Evolutionary conservation across 1,140 invertebrate species (phyloP).

Genomic region (Eurytemora carolleeae): DNA sequence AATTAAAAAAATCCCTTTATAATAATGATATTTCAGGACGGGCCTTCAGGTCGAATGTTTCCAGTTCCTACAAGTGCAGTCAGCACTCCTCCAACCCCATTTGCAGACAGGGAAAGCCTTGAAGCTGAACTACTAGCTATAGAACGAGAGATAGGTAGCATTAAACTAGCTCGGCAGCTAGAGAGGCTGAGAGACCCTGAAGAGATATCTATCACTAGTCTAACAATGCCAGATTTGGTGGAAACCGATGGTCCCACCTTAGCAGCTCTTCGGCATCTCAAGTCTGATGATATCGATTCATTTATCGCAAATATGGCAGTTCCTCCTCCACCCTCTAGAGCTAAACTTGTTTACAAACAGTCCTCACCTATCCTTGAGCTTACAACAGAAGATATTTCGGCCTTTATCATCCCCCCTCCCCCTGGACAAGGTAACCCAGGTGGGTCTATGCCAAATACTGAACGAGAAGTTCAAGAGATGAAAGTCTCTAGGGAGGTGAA

Average conservation of each 20-base stretch:
- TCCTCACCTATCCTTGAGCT: slow-evolving; percentile 28
- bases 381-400: slow-evolving; percentile 41
- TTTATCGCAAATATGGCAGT: slow-evolving; percentile 61
- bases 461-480: not conserved
- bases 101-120: slow-evolving; percentile 35
- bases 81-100: slow-evolving; percentile 45
- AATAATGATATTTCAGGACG: no score
- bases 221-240: not conserved
- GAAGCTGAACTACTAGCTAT: slow-evolving; percentile 22
- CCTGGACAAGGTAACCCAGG: slow-evolving; percentile 37
- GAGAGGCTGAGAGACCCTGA: not conserved
- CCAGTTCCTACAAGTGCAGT: slow-evolving; percentile 34
- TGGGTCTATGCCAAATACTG: not conserved
- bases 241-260: slow-evolving; percentile 15
- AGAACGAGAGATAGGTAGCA: slow-evolving; percentile 15
- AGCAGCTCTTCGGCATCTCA: slow-evolving; percentile 18
- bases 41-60: slow-evolving; percentile 30
- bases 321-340: slow-evolving; percentile 36
- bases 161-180: not conserved
- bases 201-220: not conserved
- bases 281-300: slow-evolving; percentile 41
- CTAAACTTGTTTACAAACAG: slow-evolving; percentile 24
- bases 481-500: not conserved
- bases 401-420: slow-evolving; percentile 57
- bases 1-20: no score